A percentile compares a stretch with the other conserved stretches of the same genome.
These are phyloP conservation scores for Podarcis lilfordi DNA, from an alignment of 2,797 vertebrate species.

Conservation along the genomic window DNA sequence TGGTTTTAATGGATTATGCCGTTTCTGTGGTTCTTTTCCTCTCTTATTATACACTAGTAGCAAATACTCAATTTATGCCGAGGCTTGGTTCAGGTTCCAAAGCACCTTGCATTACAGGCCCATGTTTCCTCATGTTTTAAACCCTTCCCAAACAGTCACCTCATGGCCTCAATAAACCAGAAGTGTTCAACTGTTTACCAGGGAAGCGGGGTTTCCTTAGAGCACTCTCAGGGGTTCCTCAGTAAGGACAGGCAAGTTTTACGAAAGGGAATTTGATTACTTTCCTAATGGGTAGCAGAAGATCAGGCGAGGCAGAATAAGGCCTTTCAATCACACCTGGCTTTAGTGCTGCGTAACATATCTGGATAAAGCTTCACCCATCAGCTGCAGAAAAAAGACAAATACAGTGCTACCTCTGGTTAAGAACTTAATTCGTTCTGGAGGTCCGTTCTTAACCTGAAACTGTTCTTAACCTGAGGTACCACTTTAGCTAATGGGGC, in stretches of 20 bases:
- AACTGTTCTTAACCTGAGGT: too few species aligned
- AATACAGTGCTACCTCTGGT: too few species aligned
- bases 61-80: accelerated
- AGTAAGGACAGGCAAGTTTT: not conserved
- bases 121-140: not conserved
- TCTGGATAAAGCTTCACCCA: not conserved
- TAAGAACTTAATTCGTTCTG: too few species aligned
- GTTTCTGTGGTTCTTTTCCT: not conserved
- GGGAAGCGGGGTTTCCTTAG: not conserved
- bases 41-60: not conserved
- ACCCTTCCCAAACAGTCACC: not conserved
- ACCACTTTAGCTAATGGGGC: too few species aligned
- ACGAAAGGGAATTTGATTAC: not conserved
- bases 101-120: not conserved
- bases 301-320: not conserved
- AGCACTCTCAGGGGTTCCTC: not conserved
- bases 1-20: slow-evolving; percentile 2
- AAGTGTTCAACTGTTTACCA: not conserved
- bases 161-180: not conserved
- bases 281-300: not conserved
- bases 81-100: accelerated
- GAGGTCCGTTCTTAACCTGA: too few species aligned
- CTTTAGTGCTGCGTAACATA: not conserved
- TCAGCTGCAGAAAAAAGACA: not conserved
- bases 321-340: not conserved